A percentile compares a stretch with the other conserved stretches of the same genome.
Conservation (phyloP, 1,140 invertebrate species). For the Drosophila albomicans region DNA sequence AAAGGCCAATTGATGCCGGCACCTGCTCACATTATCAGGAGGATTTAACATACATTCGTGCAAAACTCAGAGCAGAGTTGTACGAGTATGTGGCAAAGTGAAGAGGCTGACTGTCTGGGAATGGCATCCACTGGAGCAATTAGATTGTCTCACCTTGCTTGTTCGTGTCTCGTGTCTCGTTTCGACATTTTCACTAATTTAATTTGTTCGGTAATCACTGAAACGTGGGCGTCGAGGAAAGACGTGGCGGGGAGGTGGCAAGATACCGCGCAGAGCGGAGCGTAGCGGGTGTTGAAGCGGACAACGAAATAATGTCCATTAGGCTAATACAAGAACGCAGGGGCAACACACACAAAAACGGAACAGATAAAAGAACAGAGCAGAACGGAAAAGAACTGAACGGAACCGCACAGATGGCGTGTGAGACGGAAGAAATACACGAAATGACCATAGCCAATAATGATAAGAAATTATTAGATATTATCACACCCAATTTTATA, state of each 20-base stretch:
- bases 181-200: constrained; percentile 74
- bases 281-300: constrained; percentile 9
- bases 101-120: constrained; percentile 2
- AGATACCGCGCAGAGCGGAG: background rate
- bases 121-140: constrained; percentile 46
- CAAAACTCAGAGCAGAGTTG: constrained; percentile 16
- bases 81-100: constrained; percentile 25
- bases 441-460: constrained; percentile 69
- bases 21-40: constrained; percentile 34
- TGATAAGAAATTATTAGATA: constrained; percentile 83
- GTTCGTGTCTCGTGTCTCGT: constrained; percentile 47
- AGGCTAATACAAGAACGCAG: constrained; percentile 46
- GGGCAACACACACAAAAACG: constrained; percentile 6
- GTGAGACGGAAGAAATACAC: constrained; percentile 17
- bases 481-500: constrained; percentile 76
- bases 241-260: background rate
- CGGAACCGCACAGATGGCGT: background rate
- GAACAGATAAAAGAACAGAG: constrained; percentile 22
- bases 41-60: constrained; percentile 22
- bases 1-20: constrained; percentile 44
- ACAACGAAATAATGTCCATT: constrained; percentile 54
- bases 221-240: constrained; percentile 32
- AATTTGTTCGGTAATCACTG: constrained; percentile 75
- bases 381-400: constrained; percentile 1
- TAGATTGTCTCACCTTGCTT: constrained; percentile 65